Evolutionary conservation across 2,888 invertebrate genomes (phyloP), one percentile per base, ranked within the genome.

Genomic region (Scelioninae gen. 2): DNA sequence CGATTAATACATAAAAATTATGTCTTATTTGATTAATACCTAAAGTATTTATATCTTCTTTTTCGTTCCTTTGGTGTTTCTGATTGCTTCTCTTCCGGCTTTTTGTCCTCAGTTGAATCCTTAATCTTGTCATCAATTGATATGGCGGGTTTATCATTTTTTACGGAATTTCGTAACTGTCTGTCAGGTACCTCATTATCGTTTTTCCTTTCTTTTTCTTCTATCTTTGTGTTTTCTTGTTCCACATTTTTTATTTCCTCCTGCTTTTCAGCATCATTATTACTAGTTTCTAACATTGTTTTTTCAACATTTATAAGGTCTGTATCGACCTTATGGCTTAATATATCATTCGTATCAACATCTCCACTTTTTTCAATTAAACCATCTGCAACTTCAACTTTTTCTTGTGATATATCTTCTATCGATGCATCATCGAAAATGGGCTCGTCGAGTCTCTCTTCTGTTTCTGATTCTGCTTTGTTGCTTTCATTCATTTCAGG

Each of bases 31-130:
- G 2, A 48, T 25, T 25, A 41, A 6, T 58, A 68, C 60, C 52
- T 69, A 25, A 60, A 69, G 11, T 61, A 58, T 25, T 68, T 68
- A 33, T 68, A 68, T 35, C 67, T 41, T 18, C 67, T 18, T 15
- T 68, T 68, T 0, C 67, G 13, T 25, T 68, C 67, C 13, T 68
- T 68, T 11, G 67, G 67, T 10, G 67, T 68, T 35, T 68, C 67
- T 1, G 67, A 58, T 7, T 13, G 67, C n/a, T 68, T 68, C 35
- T 68, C 67, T 15, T 58, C 67, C 0, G 13, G 11, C 25, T 57
- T 57, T 18, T 57, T 57, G 2, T 58, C 58, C 0, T 68, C 58
- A 0, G 28, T 1, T 6, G 13, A 43, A 16, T 65, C 65, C 19
- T 37, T 33, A 4, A 10, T n/a, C 31, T 50, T 58, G 2, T 68